Percentiles rank a stretch among this genome's conserved stretches.
These are phyloP conservation scores for Flexamia atlantica DNA, from an alignment of 2,888 invertebrate genomes.

Conservation along the genomic window DNA sequence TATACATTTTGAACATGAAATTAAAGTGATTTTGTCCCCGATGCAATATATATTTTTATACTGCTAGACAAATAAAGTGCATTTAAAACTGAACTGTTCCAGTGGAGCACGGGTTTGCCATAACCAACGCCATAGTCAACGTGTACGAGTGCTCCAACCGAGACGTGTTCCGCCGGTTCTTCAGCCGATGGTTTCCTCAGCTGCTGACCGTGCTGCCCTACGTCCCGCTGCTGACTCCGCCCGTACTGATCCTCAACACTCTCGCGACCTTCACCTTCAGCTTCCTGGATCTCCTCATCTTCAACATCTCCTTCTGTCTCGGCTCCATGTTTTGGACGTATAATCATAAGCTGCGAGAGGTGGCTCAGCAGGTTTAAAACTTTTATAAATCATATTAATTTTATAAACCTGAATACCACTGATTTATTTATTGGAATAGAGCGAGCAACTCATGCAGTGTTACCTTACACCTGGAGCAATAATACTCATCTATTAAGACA, in stretches of 20 bases:
- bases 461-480: too few species aligned
- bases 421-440: too few species aligned
- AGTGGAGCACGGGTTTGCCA: slow-evolving; percentile 42
- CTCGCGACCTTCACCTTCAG: slow-evolving; percentile 46
- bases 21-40: too few species aligned
- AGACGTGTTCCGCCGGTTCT: slow-evolving; percentile 10
- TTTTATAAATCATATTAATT: too few species aligned
- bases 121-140: slow-evolving; percentile 1
- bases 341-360: not conserved
- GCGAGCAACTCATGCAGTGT: too few species aligned
- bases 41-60: too few species aligned
- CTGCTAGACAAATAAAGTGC: too few species aligned
- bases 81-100: not conserved
- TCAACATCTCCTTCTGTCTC: slow-evolving; percentile 16
- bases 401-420: too few species aligned
- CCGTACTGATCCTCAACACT: slow-evolving; percentile 23
- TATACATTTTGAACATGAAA: too few species aligned
- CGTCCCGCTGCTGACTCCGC: not conserved
- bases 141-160: not conserved
- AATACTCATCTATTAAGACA: too few species aligned
- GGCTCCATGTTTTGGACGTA: slow-evolving; percentile 15
- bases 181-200: slow-evolving; percentile 39
- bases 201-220: slow-evolving; percentile 30
- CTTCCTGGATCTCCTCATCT: slow-evolving; percentile 46
- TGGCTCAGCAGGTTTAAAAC: not conserved